Percentiles rank a stretch among this genome's conserved stretches.
These are phyloP conservation scores for Rhagonycha lutea DNA, from an alignment of 2,888 invertebrate genomes.

Conservation along the genomic window DNA sequence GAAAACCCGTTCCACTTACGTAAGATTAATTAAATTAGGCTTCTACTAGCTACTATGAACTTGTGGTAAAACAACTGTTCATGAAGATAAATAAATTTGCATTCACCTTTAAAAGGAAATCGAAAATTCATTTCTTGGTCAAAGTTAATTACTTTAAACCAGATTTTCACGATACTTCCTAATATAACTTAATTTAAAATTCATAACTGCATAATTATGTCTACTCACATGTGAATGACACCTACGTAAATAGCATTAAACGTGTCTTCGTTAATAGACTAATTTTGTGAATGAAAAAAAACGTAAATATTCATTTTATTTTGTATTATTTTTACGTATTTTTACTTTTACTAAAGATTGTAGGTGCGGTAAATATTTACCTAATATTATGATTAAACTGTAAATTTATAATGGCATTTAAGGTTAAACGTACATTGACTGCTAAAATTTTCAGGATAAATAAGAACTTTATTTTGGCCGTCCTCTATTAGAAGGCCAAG, in stretches of 20 bases:
- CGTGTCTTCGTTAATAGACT: not conserved
- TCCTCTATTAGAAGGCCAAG: too few species aligned
- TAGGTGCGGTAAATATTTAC: not conserved
- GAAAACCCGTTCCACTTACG: conserved; percentile 12
- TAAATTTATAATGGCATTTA: not conserved
- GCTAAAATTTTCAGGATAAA: too few species aligned
- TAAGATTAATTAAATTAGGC: not conserved
- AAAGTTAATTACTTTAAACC: not conserved
- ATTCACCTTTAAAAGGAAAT: not conserved
- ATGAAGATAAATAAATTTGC: not conserved
- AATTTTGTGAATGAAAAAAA: not conserved
- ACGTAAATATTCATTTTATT: not conserved
- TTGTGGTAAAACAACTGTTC: not conserved
- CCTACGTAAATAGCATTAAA: not conserved
- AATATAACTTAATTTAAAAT: not conserved
- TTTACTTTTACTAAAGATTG: not conserved
- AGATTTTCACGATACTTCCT: not conserved
- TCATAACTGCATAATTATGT: not conserved
- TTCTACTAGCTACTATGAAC: not conserved
- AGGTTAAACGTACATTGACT: too few species aligned
- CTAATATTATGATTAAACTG: not conserved
- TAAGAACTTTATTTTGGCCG: too few species aligned
- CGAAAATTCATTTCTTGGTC: not conserved
- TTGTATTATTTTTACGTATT: not conserved
- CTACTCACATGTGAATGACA: not conserved